Conservation (phyloP, 2,113 vertebrate species). For the Bos javanicus region DNA sequence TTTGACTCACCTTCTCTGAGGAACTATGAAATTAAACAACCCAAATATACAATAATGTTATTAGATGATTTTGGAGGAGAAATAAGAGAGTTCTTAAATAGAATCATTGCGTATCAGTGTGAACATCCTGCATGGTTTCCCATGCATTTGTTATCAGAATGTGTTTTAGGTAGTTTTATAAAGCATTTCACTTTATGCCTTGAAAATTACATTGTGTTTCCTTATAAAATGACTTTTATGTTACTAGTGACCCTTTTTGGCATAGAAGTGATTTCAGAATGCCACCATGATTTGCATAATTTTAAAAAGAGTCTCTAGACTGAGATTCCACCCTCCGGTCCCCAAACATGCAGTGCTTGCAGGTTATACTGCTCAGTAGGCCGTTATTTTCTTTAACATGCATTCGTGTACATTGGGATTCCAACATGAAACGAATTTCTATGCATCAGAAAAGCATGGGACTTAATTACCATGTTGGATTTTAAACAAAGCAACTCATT, state of each 20-base stretch:
- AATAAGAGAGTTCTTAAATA: neutral
- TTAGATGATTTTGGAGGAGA: neutral
- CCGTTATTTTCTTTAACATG: constrained; percentile 55
- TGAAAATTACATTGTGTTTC: neutral
- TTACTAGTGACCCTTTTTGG: neutral
- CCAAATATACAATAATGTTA: neutral
- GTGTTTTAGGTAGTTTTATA: neutral
- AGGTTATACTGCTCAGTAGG: neutral
- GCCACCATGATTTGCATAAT: neutral
- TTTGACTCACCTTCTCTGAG: neutral
- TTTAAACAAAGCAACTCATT: constrained; percentile 56
- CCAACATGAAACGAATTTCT: constrained; percentile 65
- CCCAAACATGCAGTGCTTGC: neutral
- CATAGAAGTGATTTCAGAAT: neutral
- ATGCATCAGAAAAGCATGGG: constrained; percentile 31
- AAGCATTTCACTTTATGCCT: neutral
- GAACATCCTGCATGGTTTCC: neutral
- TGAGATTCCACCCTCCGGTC: accelerated
- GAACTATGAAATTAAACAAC: neutral
- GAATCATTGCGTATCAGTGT: neutral
- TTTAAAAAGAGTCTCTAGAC: neutral
- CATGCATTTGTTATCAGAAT: constrained; percentile 44
- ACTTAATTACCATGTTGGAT: constrained; percentile 47
- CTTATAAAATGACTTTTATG: neutral
- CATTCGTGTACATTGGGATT: constrained; percentile 49